Conservation (phyloP, 2,113 vertebrate genomes). For the Lophius piscatorius region DNA sequence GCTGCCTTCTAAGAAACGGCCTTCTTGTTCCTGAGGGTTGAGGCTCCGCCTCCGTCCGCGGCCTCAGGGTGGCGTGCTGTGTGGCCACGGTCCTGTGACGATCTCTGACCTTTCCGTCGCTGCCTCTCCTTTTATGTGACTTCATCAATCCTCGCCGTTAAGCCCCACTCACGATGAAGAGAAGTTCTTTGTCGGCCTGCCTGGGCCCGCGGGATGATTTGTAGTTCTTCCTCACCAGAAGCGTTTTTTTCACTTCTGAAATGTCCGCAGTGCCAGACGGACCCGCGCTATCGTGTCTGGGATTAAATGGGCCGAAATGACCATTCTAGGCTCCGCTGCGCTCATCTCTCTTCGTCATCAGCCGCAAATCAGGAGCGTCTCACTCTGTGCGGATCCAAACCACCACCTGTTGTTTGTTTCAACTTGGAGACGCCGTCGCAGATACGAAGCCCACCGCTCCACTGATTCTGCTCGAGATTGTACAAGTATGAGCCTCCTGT, state of each 20-base stretch:
- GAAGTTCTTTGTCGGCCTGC: constrained; percentile 15
- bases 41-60: constrained; percentile 4
- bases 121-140: constrained; percentile 51
- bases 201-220: constrained; percentile 44
- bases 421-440: neutral
- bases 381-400: neutral
- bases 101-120: constrained; percentile 47
- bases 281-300: constrained; percentile 17
- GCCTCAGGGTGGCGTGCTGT: constrained; percentile 29
- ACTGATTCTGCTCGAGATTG: no score
- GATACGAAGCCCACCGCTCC: no score
- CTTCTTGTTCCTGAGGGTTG: no score
- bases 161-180: constrained; percentile 29
- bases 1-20: no score
- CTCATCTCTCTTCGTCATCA: neutral
- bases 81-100: constrained; percentile 41
- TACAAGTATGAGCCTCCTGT: no score
- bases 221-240: constrained; percentile 26
- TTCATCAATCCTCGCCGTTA: constrained; percentile 61
- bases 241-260: constrained; percentile 35
- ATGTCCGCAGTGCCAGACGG: constrained; percentile 12
- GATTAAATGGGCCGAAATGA: constrained; percentile 28
- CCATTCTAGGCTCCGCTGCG: constrained; percentile 15
- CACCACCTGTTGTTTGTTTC: constrained; percentile 2
- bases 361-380: constrained; percentile 6